phyloP scores from a whole-genome alignment of 2,888 invertebrate genomes.

The Oscheius sp. region DNA sequence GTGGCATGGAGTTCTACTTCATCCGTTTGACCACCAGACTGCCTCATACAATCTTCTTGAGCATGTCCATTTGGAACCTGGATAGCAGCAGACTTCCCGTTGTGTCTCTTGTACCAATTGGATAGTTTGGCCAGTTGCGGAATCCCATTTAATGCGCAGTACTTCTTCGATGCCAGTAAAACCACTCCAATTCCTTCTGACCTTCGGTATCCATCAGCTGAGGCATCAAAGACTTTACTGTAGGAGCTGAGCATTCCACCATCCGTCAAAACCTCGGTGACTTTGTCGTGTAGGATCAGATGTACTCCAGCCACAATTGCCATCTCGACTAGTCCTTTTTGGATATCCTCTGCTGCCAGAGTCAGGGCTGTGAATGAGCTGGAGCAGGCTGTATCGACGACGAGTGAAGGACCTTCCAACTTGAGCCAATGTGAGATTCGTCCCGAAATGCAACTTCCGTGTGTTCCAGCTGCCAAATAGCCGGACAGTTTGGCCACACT shows the following conservation, averaged over 20 bases:
- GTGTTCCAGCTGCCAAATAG: slow-evolving; percentile 90
- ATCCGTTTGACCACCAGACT: slow-evolving; percentile 34
- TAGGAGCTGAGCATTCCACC: slow-evolving; percentile 65
- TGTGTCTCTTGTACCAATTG: slow-evolving; percentile 61
- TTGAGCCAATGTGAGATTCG: slow-evolving; percentile 92
- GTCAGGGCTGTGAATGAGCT: slow-evolving; percentile 82
- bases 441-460: slow-evolving; percentile 89
- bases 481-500: slow-evolving; percentile 75
- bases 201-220: slow-evolving; percentile 73
- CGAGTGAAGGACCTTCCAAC: slow-evolving; percentile 91
- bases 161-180: slow-evolving; percentile 35
- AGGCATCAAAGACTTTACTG: slow-evolving; percentile 71
- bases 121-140: slow-evolving; percentile 6
- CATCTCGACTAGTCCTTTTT: slow-evolving; percentile 68
- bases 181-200: slow-evolving; percentile 67
- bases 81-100: slow-evolving; percentile 67
- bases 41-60: slow-evolving; percentile 55
- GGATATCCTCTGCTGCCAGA: slow-evolving; percentile 79
- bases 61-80: slow-evolving; percentile 63
- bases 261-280: slow-evolving; percentile 65
- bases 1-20: slow-evolving; percentile 71
- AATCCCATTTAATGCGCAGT: slow-evolving; percentile 8
- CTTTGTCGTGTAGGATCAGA: slow-evolving; percentile 67
- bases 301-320: slow-evolving; percentile 72
- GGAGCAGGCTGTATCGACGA: slow-evolving; percentile 95